Percentiles rank a stretch among this genome's conserved stretches.
Conservation (phyloP, 37 sponge, comb jelly and placozoan genomes). For the Ianthella basta region DNA sequence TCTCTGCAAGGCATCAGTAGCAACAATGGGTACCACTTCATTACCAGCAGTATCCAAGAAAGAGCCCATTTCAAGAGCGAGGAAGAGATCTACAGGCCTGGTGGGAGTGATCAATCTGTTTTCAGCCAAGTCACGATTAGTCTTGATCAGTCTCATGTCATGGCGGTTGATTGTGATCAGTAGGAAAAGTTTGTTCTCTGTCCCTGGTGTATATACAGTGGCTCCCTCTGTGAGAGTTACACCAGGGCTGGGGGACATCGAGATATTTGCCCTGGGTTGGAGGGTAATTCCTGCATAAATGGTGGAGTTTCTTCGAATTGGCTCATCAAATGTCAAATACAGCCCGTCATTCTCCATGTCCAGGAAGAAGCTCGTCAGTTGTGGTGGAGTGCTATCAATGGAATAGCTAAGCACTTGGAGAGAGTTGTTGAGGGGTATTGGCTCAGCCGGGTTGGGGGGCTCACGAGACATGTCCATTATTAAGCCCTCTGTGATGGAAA, state of each 20-base stretch:
- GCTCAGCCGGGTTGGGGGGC: constrained; percentile 38
- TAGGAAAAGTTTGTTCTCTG: constrained; percentile 61
- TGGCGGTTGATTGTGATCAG: constrained; percentile 46
- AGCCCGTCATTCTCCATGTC: constrained; percentile 70
- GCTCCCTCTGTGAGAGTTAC: constrained; percentile 82
- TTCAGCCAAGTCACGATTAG: background rate
- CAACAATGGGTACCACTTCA: constrained; percentile 46
- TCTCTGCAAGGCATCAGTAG: constrained; percentile 9
- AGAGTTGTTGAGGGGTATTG: constrained; percentile 32
- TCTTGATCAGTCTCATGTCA: constrained; percentile 73
- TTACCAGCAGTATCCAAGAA: constrained; percentile 79
- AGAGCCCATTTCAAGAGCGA: constrained; percentile 55
- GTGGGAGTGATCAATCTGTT: background rate
- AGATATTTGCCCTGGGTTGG: constrained; percentile 44
- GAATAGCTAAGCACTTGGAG: constrained; percentile 57
- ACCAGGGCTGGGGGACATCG: background rate
- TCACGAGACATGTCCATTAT: constrained; percentile 74
- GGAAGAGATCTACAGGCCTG: constrained; percentile 44
- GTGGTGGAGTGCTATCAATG: constrained; percentile 67
- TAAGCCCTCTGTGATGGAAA: constrained; percentile 55
- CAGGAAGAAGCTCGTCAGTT: constrained; percentile 51
- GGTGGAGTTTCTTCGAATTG: constrained; percentile 69
- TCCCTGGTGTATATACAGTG: constrained; percentile 40
- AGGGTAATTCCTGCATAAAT: constrained; percentile 62
- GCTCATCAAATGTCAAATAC: constrained; percentile 86